Percentiles rank a stretch among this genome's conserved stretches.
Conservation (phyloP, 2,113 vertebrate genomes). For the Choloepus hoffmanni region DNA sequence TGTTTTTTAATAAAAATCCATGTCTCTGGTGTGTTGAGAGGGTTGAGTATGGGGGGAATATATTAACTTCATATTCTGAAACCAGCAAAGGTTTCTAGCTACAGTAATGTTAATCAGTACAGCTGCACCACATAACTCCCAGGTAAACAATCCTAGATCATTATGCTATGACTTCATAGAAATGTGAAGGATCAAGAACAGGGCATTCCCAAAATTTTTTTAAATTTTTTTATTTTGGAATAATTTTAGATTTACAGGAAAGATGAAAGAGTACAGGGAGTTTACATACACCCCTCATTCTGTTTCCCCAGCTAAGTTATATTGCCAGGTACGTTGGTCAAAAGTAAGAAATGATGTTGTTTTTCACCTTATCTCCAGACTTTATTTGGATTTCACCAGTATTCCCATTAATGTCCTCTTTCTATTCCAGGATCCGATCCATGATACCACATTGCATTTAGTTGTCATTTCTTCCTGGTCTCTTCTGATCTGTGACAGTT, state of each 20-base stretch:
- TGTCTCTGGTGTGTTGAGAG: conserved; percentile 81
- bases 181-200: not conserved
- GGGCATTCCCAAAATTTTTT: not conserved
- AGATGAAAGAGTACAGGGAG: not conserved
- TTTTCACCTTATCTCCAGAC: not conserved
- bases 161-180: not conserved
- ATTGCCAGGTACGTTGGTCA: not conserved
- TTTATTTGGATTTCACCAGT: not conserved
- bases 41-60: conserved; percentile 66
- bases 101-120: not conserved
- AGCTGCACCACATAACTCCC: not conserved
- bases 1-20: conserved; percentile 84
- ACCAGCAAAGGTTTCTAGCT: not conserved
- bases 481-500: not conserved
- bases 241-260: conserved; percentile 34
- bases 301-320: not conserved
- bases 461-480: not conserved
- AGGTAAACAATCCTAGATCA: not conserved
- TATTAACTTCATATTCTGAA: conserved; percentile 42
- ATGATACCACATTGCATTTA: not conserved
- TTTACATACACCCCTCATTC: not conserved
- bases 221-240: conserved; percentile 38
- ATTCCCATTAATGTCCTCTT: not conserved
- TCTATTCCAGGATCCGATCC: not conserved
- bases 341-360: not conserved